Percentiles rank a stretch among this genome's conserved stretches.
Conservation (phyloP, 2,797 vertebrate genomes). For the Falco columbarius region DNA sequence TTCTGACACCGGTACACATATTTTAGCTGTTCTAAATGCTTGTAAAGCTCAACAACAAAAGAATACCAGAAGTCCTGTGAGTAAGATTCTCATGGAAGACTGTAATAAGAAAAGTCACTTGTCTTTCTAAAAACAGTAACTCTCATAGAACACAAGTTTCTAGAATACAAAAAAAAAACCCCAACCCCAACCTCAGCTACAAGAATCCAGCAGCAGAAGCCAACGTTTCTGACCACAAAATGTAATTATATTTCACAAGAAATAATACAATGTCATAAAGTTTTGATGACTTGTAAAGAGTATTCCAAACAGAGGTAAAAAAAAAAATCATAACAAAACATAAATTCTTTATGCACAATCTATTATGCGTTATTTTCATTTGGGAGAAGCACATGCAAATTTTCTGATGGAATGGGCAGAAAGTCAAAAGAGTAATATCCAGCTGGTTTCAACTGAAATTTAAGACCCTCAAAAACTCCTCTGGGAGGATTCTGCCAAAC, state of each 20-base stretch:
- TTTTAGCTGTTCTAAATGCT: neutral
- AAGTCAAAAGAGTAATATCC: neutral
- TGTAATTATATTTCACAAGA: neutral
- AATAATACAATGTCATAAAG: neutral
- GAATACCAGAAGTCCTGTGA: neutral
- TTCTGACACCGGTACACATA: neutral
- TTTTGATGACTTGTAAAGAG: neutral
- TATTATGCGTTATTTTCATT: neutral
- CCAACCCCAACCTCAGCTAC: neutral
- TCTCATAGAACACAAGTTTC: neutral
- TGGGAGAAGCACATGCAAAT: neutral
- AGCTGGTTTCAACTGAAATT: neutral
- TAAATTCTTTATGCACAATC: neutral
- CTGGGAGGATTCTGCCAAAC: neutral
- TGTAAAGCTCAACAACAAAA: neutral
- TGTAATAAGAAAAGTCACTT: neutral
- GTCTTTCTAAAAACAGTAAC: neutral
- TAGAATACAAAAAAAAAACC: neutral
- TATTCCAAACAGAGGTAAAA: neutral
- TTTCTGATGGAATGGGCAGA: neutral
- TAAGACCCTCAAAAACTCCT: neutral
- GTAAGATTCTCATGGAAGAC: neutral
- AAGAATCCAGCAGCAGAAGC: neutral
- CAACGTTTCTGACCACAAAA: neutral
- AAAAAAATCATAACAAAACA: neutral